Percentiles rank a stretch among this genome's conserved stretches.
Conservation (phyloP, 1,140 invertebrate species). For the Papilio xuthus region DNA sequence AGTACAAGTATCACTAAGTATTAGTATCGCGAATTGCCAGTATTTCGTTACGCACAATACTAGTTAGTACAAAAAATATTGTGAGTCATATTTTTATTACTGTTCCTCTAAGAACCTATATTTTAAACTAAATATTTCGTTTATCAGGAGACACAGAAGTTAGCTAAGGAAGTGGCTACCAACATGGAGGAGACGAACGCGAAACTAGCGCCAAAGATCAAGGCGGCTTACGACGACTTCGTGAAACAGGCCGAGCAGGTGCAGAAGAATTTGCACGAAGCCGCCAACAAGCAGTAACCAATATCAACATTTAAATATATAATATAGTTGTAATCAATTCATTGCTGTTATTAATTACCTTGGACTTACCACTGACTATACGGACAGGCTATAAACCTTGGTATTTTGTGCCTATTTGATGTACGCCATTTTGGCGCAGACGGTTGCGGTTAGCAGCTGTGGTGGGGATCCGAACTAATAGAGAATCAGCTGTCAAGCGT, state of each 20-base stretch:
- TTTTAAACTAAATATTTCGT: not conserved
- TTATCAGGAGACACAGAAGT: slow-evolving; percentile 60
- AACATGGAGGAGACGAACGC: slow-evolving; percentile 68
- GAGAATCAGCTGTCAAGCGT: too few relatives aligned
- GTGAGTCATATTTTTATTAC: too few relatives aligned
- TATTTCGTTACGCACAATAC: too few relatives aligned
- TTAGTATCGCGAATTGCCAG: too few relatives aligned
- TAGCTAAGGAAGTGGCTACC: slow-evolving; percentile 64
- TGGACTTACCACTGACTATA: not conserved
- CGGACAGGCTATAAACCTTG: too few relatives aligned
- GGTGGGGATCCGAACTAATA: too few relatives aligned
- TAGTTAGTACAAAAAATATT: too few relatives aligned
- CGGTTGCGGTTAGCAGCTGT: too few relatives aligned
- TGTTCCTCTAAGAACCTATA: too few relatives aligned
- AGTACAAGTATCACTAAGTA: too few relatives aligned
- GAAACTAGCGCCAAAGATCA: slow-evolving; percentile 72
- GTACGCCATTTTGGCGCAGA: too few relatives aligned
- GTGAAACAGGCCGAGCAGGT: slow-evolving; percentile 66
- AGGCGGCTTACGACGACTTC: slow-evolving; percentile 73
- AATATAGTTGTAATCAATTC: slow-evolving; percentile 29
- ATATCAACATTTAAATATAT: not conserved
- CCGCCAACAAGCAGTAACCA: slow-evolving; percentile 67
- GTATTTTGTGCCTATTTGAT: too few relatives aligned
- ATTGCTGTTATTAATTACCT: not conserved
- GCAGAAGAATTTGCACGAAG: slow-evolving; percentile 73